Base-by-base conservation (phyloP, 2,113 vertebrate species). In the Reinhardtius hippoglossoides region DNA sequence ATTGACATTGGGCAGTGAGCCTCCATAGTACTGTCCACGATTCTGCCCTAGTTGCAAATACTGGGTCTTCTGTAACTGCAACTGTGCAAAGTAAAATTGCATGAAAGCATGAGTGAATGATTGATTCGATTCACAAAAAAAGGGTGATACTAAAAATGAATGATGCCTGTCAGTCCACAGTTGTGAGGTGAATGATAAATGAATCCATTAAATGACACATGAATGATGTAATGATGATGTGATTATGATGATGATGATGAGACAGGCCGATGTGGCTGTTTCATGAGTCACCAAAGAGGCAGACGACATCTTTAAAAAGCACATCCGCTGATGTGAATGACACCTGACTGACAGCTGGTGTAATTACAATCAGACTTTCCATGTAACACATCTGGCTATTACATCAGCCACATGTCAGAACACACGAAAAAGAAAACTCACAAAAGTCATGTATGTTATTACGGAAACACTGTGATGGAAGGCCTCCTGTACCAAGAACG, bases 1-100 rank as follows among this genome's bases (percentile, higher is more conserved):
- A 91, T 99, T 99, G 93, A 99, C 98, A 80, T 99, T 99, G 94
- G 98, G 98, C 94, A 99, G 93, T 66, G 98, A 99, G 68, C 98
- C 98, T 60, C 98, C 98, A 0, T 99, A 99, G 96, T 96, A 98
- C 94, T 99, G 98, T 94, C 96, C 97, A 73, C 98, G 97, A 89
- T 95, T 98, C 81, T 98, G 98, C 88, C 97, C 97, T 95, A 99
- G 94, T 94, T 99, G 98, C 92, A 99, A 94, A 94, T 98, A 99
- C 78, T 99, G 98, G 67, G 97, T 96, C 94, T 99, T 99, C 95
- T 99, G 97, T 92, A 99, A 96, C 94, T 99, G 98, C 92, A 99
- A 93, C 98, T 99, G 92, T 81, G 94, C 95, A 94, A 94, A 95
- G 91, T 94, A 95, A 95, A 94, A 94, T 90, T 90, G 93, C 86